Evolutionary conservation across 2,888 invertebrate genomes (phyloP).

Genomic region (Trichopoda pennipes): DNA sequence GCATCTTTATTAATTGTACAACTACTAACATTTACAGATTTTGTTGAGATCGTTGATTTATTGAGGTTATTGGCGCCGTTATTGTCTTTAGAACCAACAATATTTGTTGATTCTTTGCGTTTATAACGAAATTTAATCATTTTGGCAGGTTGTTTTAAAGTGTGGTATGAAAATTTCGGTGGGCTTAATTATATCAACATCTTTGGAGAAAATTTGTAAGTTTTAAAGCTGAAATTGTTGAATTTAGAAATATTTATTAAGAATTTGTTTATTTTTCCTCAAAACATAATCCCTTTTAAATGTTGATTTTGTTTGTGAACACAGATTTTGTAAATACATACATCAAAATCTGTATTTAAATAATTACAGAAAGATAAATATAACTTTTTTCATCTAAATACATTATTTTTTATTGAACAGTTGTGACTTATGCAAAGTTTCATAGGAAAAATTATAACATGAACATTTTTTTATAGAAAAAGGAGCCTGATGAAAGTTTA

Average conservation of each 20-base stretch:
- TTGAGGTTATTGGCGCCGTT: slow-evolving; percentile 22
- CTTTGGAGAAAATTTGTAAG: slow-evolving; percentile 10
- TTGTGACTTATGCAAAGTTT: no score
- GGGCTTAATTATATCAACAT: slow-evolving; percentile 10
- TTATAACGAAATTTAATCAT: slow-evolving; percentile 87
- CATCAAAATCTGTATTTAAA: no score
- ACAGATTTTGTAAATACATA: no score
- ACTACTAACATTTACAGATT: slow-evolving; percentile 41
- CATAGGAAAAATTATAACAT: no score
- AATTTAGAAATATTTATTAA: not conserved
- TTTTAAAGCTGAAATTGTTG: not conserved
- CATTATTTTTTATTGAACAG: no score
- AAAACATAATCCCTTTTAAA: slow-evolving; percentile 12
- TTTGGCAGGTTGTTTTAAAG: slow-evolving; percentile 57
- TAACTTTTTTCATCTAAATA: no score
- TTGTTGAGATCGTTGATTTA: slow-evolving; percentile 45
- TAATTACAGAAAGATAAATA: no score
- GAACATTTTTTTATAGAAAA: no score
- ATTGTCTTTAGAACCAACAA: slow-evolving; percentile 71
- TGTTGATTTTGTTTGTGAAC: slow-evolving; percentile 25
- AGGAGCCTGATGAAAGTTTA: no score
- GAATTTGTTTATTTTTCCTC: not conserved
- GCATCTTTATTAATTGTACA: slow-evolving; percentile 49
- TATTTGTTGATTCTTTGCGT: slow-evolving; percentile 82
- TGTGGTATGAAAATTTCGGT: slow-evolving; percentile 17